A percentile compares a stretch with the other conserved stretches of the same genome.
Conservation (phyloP, 2,888 invertebrate genomes). For the Nemapogon koenigi region DNA sequence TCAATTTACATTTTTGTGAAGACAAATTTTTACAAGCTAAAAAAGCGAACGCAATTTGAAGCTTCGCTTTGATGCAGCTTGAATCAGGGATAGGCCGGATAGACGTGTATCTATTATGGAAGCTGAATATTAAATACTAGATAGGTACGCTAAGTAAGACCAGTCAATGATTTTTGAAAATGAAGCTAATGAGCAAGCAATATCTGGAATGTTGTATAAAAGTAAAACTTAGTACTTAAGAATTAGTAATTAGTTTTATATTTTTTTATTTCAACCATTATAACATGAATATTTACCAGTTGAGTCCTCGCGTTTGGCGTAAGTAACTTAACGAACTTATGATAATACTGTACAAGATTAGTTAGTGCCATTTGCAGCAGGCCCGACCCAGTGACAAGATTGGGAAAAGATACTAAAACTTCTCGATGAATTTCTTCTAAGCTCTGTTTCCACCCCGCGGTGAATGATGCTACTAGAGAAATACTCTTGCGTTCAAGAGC, state of each 20-base stretch:
- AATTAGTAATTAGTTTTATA: conserved; percentile 96
- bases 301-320: conserved; percentile 86
- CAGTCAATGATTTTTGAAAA: too few relatives aligned
- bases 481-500: conserved; percentile 83
- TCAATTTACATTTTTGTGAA: too few relatives aligned
- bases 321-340: conserved; percentile 93
- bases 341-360: conserved; percentile 96
- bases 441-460: conserved; percentile 93
- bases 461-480: conserved; percentile 87
- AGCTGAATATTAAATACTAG: too few relatives aligned
- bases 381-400: conserved; percentile 93
- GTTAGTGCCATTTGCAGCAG: conserved; percentile 93
- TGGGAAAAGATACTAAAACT: conserved; percentile 94
- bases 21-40: too few relatives aligned
- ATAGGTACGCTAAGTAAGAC: too few relatives aligned
- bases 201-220: too few relatives aligned
- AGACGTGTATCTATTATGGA: too few relatives aligned
- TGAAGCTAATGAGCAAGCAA: too few relatives aligned
- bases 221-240: too few relatives aligned
- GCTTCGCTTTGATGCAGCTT: too few relatives aligned
- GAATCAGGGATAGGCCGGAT: too few relatives aligned
- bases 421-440: conserved; percentile 95
- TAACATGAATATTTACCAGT: conserved; percentile 96
- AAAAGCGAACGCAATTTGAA: too few relatives aligned
- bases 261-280: conserved; percentile 99